phyloP scores from a whole-genome alignment of 2,113 vertebrate genomes.

The Rallus limicola region DNA sequence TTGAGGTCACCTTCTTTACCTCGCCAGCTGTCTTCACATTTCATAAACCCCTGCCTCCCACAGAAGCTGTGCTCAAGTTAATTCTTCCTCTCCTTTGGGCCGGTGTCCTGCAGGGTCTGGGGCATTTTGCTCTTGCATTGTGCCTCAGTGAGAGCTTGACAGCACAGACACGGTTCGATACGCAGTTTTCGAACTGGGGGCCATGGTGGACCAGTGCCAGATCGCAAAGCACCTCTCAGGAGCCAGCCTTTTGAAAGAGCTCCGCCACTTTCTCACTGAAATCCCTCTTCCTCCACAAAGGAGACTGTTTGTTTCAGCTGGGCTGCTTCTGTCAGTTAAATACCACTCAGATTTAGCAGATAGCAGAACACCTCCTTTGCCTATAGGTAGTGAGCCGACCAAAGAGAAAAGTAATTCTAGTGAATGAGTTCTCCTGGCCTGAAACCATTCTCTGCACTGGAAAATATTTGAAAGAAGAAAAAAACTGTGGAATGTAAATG shows the following conservation, averaged over 20 bases:
- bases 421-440: not conserved
- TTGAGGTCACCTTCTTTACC: not conserved
- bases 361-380: not conserved
- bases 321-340: not conserved
- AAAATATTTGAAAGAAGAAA: conserved; percentile 21
- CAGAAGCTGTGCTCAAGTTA: not conserved
- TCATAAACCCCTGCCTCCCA: not conserved
- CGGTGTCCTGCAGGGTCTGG: not conserved
- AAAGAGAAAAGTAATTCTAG: conserved; percentile 12
- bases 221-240: not conserved
- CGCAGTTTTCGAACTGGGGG: not conserved
- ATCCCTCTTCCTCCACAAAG: not conserved
- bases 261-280: not conserved
- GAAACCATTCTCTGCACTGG: conserved; percentile 13
- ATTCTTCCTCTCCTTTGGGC: not conserved
- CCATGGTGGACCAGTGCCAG: not conserved
- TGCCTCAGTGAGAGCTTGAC: not conserved
- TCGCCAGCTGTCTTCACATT: not conserved
- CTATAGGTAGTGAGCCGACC: not conserved
- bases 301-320: not conserved
- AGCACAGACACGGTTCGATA: not conserved
- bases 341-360: not conserved
- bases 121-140: not conserved
- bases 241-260: not conserved
- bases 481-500: conserved; percentile 22